Conservation (phyloP, 2,113 vertebrate genomes). For the Psittacus erithacus region DNA sequence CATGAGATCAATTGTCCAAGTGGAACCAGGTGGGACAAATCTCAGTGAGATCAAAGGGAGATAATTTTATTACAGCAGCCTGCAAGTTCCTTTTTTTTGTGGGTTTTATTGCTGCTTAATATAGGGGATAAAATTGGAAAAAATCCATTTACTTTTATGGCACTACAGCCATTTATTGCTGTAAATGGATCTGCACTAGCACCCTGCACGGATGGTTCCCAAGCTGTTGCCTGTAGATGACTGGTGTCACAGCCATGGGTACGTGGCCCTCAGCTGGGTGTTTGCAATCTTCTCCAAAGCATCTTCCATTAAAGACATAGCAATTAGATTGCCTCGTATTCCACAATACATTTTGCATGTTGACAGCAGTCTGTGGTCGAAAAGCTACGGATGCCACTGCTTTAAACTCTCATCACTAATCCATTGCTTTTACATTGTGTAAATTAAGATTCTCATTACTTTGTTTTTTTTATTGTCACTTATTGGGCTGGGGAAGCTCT, state of each 20-base stretch:
- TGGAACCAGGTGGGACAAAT: neutral
- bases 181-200: neutral
- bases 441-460: neutral
- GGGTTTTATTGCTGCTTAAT: neutral
- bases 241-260: neutral
- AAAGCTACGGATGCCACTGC: neutral
- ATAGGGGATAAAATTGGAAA: neutral
- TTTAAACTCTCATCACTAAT: neutral
- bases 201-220: neutral
- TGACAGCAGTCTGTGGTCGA: neutral
- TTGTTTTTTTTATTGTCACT: neutral
- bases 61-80: neutral
- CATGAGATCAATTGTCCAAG: neutral
- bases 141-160: neutral
- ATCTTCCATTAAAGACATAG: neutral
- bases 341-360: neutral
- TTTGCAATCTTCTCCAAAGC: neutral
- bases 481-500: neutral
- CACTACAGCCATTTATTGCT: neutral
- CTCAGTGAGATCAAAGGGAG: neutral
- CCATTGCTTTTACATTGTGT: neutral
- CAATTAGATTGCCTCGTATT: neutral
- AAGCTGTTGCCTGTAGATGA: fast-evolving
- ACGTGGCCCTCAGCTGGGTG: fast-evolving
- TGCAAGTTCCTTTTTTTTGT: neutral